A percentile compares a stretch with the other conserved stretches of the same genome.
These are phyloP conservation scores for Tor tambroides DNA, from an alignment of 2,113 vertebrate species.

Conservation along the genomic window DNA sequence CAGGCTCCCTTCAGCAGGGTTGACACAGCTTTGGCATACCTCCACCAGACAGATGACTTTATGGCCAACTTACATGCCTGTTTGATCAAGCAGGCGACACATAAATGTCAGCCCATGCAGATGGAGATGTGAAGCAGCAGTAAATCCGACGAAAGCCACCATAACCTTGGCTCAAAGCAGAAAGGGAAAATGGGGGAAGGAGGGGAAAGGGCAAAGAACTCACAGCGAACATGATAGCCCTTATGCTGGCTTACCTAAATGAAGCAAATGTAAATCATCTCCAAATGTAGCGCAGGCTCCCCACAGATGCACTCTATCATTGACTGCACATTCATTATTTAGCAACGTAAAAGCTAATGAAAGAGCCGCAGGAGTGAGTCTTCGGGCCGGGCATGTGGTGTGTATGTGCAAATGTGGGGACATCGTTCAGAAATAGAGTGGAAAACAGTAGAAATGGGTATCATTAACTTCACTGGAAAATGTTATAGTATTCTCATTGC, in stretches of 20 bases:
- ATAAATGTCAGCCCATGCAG: slow-evolving; percentile 38
- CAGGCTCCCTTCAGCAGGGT: neutral
- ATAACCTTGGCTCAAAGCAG: slow-evolving; percentile 17
- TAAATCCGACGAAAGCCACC: slow-evolving; percentile 41
- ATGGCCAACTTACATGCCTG: slow-evolving; percentile 35
- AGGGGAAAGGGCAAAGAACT: slow-evolving; percentile 15
- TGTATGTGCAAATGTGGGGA: neutral
- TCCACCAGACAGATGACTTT: slow-evolving; percentile 33
- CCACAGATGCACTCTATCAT: slow-evolving; percentile 58
- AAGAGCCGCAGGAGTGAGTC: slow-evolving; percentile 50
- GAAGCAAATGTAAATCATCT: slow-evolving; percentile 51
- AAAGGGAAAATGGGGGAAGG: neutral
- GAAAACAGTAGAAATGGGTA: neutral
- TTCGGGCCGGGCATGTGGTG: neutral
- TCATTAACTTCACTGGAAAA: neutral
- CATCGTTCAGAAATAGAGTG: neutral
- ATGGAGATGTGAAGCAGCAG: slow-evolving; percentile 15
- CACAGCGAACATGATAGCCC: slow-evolving; percentile 13
- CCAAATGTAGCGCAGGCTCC: slow-evolving; percentile 32
- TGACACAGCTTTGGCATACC: neutral
- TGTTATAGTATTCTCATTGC: neutral
- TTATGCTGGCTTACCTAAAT: slow-evolving; percentile 17
- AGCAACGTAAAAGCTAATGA: slow-evolving; percentile 65
- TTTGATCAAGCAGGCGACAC: slow-evolving; percentile 44
- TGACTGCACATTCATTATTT: slow-evolving; percentile 60